Evolutionary conservation across 2,113 vertebrate species (phyloP).

Genomic region (Deroptyus accipitrinus): DNA sequence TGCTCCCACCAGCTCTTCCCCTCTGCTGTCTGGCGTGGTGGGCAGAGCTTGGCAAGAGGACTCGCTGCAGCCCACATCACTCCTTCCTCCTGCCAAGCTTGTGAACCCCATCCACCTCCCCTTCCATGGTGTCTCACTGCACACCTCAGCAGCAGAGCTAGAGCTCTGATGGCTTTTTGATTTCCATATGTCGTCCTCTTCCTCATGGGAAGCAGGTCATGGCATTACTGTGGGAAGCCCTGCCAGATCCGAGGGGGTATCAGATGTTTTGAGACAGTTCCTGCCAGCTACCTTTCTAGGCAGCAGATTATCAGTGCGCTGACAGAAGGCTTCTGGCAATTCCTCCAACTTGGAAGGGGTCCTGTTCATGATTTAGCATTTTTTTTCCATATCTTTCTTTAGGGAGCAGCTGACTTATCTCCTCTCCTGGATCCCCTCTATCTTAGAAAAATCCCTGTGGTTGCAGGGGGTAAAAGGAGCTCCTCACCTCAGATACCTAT

Average conservation of each 20-base stretch:
- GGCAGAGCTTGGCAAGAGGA: background rate
- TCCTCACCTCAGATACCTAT: background rate
- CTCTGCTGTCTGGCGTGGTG: background rate
- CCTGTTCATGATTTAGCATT: rapidly evolving
- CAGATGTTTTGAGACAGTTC: background rate
- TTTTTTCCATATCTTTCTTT: background rate
- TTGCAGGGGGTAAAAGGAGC: background rate
- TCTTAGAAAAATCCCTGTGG: background rate
- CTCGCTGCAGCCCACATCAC: rapidly evolving
- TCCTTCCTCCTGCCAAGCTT: background rate
- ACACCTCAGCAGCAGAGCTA: background rate
- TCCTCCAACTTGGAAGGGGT: background rate
- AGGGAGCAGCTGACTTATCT: background rate
- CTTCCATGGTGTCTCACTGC: rapidly evolving
- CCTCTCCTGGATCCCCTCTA: background rate
- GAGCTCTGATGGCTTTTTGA: background rate
- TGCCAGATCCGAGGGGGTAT: background rate
- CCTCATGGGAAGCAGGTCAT: background rate
- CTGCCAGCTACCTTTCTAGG: background rate
- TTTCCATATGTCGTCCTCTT: rapidly evolving
- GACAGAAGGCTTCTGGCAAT: background rate
- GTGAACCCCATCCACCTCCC: background rate
- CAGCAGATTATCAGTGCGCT: background rate
- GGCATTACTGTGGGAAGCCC: background rate
- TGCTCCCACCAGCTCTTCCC: background rate